These are phyloP conservation scores for Phalloptychus januarius DNA, from an alignment of 2,797 vertebrate species.

Conservation along the genomic window DNA sequence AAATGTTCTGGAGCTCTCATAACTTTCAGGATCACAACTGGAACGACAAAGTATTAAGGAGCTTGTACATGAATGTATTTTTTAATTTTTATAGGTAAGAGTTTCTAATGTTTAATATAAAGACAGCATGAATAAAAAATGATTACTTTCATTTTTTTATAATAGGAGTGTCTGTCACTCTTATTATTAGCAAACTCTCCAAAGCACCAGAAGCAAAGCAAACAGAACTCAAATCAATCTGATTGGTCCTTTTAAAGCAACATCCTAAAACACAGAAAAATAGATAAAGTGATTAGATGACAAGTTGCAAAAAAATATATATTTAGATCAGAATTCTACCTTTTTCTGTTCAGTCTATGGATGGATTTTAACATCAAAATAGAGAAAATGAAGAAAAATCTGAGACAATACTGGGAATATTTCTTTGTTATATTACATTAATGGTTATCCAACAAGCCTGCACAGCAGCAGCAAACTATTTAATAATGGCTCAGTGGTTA, in stretches of 20 bases:
- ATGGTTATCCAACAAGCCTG: neutral
- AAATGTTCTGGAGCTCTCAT: neutral
- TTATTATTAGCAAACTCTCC: neutral
- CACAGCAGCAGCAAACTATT: neutral
- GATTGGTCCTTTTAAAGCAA: neutral
- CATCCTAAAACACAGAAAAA: neutral
- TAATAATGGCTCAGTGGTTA: neutral
- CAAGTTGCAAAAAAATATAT: neutral
- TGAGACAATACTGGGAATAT: neutral
- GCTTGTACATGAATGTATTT: neutral
- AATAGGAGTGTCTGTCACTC: neutral
- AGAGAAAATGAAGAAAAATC: neutral
- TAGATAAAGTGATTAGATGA: neutral
- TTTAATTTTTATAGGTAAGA: neutral
- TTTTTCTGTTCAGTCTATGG: neutral
- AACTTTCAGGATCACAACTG: neutral
- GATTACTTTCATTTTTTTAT: neutral
- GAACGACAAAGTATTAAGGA: neutral
- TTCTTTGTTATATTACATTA: neutral
- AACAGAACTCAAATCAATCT: neutral
- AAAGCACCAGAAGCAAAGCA: neutral
- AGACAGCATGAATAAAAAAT: neutral
- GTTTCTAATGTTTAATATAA: neutral
- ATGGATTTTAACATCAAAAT: neutral
- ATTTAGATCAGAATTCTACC: neutral